A percentile compares a stretch with the other conserved stretches of the same genome.
Conservation (phyloP, 2,797 vertebrate species). For the Clarias pachynema region DNA sequence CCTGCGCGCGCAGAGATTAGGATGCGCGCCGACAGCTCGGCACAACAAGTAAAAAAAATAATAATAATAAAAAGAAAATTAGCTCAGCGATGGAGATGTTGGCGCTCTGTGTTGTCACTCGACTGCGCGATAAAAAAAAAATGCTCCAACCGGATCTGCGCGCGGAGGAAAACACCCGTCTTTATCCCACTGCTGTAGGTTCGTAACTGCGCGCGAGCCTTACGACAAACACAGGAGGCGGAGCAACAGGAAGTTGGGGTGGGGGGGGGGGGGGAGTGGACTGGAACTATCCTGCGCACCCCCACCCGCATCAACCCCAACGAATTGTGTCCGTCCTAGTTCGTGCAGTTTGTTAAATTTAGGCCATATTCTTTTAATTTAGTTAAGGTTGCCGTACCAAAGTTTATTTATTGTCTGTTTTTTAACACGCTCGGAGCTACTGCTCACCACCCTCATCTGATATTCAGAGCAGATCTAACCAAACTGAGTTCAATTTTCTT, state of each 20-base stretch:
- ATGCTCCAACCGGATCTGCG: not conserved
- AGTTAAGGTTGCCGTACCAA: not conserved
- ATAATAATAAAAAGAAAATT: not conserved
- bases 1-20: constrained; percentile 56
- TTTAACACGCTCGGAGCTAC: not conserved
- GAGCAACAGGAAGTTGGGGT: constrained; percentile 67
- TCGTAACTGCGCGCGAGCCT: constrained; percentile 66
- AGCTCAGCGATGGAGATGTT: not conserved
- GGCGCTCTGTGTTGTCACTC: not conserved
- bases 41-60: constrained; percentile 23
- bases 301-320: too few relatives aligned
- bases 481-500: not conserved
- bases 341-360: not conserved
- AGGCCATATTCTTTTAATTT: not conserved
- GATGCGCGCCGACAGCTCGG: constrained; percentile 51
- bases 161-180: not conserved
- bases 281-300: not conserved
- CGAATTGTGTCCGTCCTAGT: not conserved
- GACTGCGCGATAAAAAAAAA: too few relatives aligned
- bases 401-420: not conserved
- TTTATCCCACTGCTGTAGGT: constrained; percentile 25
- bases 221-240: constrained; percentile 81
- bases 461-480: not conserved
- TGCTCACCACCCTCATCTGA: not conserved
- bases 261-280: not conserved